Percentiles rank a stretch among this genome's conserved stretches.
These are phyloP conservation scores for Cinclus cinclus DNA, from an alignment of 2,113 vertebrate species.

Conservation along the genomic window DNA sequence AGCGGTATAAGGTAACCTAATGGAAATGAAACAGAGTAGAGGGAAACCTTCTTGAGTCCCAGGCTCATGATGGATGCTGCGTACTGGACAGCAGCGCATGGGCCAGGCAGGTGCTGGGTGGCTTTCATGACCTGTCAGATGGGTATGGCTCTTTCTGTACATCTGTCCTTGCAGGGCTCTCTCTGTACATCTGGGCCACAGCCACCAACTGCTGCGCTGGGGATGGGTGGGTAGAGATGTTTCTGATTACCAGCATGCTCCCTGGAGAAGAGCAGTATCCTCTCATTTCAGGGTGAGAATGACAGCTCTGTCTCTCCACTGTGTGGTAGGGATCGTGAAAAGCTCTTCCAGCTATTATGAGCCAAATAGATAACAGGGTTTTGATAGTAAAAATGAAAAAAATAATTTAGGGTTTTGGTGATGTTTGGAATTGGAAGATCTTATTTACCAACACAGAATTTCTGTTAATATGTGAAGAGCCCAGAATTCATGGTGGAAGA, in stretches of 20 bases:
- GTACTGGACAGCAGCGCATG: not conserved
- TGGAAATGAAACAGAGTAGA: not conserved
- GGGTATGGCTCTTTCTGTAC: not conserved
- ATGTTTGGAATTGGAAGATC: not conserved
- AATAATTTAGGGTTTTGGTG: not conserved
- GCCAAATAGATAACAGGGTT: not conserved
- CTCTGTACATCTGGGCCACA: rapidly evolving
- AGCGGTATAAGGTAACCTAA: not conserved
- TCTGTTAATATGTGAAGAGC: not conserved
- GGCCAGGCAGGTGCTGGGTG: rapidly evolving
- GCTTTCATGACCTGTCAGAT: not conserved
- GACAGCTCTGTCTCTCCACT: not conserved
- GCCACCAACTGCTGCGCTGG: rapidly evolving
- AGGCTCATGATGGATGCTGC: not conserved
- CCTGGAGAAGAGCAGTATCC: not conserved
- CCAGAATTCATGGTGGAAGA: not conserved
- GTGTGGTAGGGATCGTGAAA: not conserved
- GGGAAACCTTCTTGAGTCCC: not conserved
- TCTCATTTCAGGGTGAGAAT: not conserved
- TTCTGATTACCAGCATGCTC: not conserved
- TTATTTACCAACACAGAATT: not conserved
- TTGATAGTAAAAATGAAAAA: not conserved
- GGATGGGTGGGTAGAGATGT: rapidly evolving
- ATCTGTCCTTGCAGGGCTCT: not conserved
- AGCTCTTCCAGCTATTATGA: not conserved